Conservation (phyloP, 1,140 invertebrate genomes). For the Anadara kagoshimensis region DNA sequence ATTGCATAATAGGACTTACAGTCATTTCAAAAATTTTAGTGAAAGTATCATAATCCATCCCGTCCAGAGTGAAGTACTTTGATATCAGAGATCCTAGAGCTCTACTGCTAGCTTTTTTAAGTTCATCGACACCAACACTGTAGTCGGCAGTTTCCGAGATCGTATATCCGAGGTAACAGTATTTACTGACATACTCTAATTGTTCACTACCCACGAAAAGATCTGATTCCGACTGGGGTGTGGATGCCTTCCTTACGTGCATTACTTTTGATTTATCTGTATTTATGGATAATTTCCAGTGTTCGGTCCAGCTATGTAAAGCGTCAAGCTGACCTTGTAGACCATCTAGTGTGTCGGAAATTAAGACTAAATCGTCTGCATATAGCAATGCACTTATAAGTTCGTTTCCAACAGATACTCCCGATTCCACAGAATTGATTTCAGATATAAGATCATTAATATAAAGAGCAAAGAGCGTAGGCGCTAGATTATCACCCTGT, state of each 20-base stretch:
- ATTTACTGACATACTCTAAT: not conserved
- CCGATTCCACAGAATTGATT: too few species aligned
- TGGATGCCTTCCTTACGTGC: not conserved
- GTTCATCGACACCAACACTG: too few species aligned
- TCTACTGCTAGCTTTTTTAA: not conserved
- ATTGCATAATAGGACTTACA: not conserved
- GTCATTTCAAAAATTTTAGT: not conserved
- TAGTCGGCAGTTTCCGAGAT: too few species aligned
- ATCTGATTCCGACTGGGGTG: not conserved
- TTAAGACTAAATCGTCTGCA: constrained; percentile 4
- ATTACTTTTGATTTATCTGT: not conserved
- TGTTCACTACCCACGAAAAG: not conserved
- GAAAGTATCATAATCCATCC: too few species aligned
- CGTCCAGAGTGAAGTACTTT: constrained; percentile 4
- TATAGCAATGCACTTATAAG: constrained; percentile 3
- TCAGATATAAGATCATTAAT: too few species aligned
- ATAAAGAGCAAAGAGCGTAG: constrained; percentile 26
- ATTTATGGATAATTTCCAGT: not conserved
- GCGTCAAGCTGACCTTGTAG: not conserved
- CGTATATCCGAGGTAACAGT: too few species aligned
- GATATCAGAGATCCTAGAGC: not conserved
- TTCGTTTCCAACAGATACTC: too few species aligned
- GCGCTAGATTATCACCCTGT: constrained; percentile 20
- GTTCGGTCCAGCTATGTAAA: not conserved
- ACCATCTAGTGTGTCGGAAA: too few species aligned